Percentiles rank a stretch among this genome's conserved stretches.
phyloP scores from a whole-genome alignment of 2,888 invertebrate species.

The Lasioglossum villosulum region DNA sequence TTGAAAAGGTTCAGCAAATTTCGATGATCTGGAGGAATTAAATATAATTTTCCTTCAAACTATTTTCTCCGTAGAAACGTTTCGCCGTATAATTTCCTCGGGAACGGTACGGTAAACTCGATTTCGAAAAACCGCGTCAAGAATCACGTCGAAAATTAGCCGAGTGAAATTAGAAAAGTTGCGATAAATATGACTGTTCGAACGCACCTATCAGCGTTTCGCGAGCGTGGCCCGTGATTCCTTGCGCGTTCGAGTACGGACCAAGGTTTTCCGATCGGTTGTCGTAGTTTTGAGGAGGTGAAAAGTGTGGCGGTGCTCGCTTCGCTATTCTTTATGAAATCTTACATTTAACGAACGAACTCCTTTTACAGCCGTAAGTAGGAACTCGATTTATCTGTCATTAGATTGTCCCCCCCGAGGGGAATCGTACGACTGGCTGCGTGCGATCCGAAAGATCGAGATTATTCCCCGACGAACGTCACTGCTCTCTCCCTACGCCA shows the following conservation, averaged over 20 bases:
- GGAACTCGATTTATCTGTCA: not conserved
- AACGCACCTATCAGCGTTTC: conserved; percentile 69
- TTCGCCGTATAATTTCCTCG: not conserved
- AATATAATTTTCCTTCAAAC: not conserved
- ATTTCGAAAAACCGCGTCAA: not conserved
- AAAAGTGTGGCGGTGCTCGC: conserved; percentile 71
- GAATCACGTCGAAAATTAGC: not conserved
- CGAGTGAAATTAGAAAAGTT: conserved; percentile 30
- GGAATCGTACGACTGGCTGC: conserved; percentile 42
- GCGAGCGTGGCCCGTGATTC: conserved; percentile 73
- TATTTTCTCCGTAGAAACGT: not conserved
- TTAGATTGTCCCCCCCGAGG: not conserved
- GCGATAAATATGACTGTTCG: conserved; percentile 52
- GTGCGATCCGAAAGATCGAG: conserved; percentile 50
- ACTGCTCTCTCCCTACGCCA: conserved; percentile 64
- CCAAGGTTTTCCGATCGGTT: conserved; percentile 67
- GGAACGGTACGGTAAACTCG: not conserved
- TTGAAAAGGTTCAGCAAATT: conserved; percentile 8
- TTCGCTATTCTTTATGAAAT: conserved; percentile 76
- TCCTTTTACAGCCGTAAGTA: conserved; percentile 79
- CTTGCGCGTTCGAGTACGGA: conserved; percentile 70
- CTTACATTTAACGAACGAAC: conserved; percentile 75
- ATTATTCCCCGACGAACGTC: conserved; percentile 70
- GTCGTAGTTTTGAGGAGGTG: conserved; percentile 63
- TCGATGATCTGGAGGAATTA: not conserved